Evolutionary conservation across 2,113 vertebrate species (phyloP), one percentile per base, ranked within the genome.

Genomic region (Gadus chalcogrammus): DNA sequence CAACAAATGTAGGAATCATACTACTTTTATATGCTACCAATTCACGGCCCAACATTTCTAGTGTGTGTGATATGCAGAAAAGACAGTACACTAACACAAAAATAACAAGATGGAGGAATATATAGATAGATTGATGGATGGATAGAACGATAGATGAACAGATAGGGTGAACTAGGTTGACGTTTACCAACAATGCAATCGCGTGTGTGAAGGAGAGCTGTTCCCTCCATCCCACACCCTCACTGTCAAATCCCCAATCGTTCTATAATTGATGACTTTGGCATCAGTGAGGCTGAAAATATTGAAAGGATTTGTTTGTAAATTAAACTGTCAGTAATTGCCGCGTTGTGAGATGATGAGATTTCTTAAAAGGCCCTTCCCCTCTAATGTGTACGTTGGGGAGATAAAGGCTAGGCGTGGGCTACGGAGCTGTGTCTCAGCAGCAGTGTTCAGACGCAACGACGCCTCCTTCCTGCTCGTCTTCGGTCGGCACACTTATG

Each of bases 311-410:
- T 15, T 68, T 71, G 56, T 66, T 73, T 71, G n/a, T 63, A 65
- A 72, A 71, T 63, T 53, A 70, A 77, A 72, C 65, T 64, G 77
- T 69, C 62, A 64, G 31, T 70, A 69, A 65, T 59, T 9, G 42
- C 42, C 59, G 63, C 60, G 7, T 58, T 38, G 67, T 71, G 55
- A 72, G 52, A 58, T 77, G 74, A 72, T 75, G 27, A 77, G 62
- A n/a, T 79, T 79, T 73, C 74, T 69, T 65, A 61, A 72, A 70
- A 62, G 28, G 3, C 53, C 42, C 12, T 2, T 13, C 42, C 1
- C 42, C 42, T 9, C 42, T 13, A 13, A 48, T 48, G 42, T 48
- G 42, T 48, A 48, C 1, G 42, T 48, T 13, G 42, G 65, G 64
- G 61, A 69, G 52, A 60, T n/a, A 62, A 69, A 18, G 61, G 13